Conservation (phyloP, 2,113 vertebrate genomes). For the Callopanchax toddi region DNA sequence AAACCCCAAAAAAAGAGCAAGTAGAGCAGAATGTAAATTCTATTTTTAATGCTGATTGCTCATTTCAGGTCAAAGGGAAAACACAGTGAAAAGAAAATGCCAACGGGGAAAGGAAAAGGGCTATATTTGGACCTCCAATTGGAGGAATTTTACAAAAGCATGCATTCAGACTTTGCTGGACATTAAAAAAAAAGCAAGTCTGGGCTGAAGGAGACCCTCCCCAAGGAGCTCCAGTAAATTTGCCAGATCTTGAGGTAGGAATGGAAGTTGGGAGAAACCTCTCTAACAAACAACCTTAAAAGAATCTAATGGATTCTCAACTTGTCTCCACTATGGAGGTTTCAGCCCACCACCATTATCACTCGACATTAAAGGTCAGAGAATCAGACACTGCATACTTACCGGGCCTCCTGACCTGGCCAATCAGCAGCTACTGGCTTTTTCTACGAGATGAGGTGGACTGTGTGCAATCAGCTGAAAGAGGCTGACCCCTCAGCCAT, state of each 20-base stretch:
- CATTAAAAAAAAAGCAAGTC: conserved; percentile 31
- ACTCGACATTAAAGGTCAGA: conserved; percentile 63
- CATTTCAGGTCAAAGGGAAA: conserved; percentile 54
- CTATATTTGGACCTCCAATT: conserved; percentile 40
- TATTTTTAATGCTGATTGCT: conserved; percentile 61
- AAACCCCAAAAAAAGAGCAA: conserved; percentile 24
- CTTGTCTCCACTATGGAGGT: conserved; percentile 23
- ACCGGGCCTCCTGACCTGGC: conserved; percentile 60
- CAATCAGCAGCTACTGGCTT: conserved; percentile 63
- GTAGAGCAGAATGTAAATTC: conserved; percentile 34
- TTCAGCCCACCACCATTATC: conserved; percentile 24
- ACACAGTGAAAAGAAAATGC: conserved; percentile 45
- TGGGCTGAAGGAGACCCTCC: conserved; percentile 47
- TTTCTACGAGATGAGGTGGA: conserved; percentile 52
- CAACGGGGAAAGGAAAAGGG: conserved; percentile 45
- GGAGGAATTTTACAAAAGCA: conserved; percentile 43
- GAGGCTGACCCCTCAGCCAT: conserved; percentile 56
- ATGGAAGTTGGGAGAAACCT: too few species aligned
- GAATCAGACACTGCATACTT: conserved; percentile 61
- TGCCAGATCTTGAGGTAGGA: not conserved
- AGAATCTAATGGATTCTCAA: conserved; percentile 19
- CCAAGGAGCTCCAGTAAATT: conserved; percentile 44
- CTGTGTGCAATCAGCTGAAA: conserved; percentile 65
- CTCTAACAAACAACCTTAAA: conserved; percentile 10
- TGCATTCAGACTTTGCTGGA: conserved; percentile 16